Evolutionary conservation across 2,888 invertebrate genomes (phyloP).

Genomic region (Hirtodrosophila duncani): DNA sequence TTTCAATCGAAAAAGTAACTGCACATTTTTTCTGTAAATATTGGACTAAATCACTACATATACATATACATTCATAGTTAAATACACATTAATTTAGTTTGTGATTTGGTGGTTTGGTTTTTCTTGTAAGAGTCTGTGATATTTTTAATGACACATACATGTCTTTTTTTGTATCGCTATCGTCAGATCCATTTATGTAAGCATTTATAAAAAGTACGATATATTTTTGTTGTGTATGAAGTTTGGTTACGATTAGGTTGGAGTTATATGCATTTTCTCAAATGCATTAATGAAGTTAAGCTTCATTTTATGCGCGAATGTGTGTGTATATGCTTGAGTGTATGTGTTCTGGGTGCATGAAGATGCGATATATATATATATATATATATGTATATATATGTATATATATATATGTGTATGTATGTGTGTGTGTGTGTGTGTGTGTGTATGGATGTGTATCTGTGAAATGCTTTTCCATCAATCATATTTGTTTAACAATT

Average conservation of each 20-base stretch:
- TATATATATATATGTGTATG: slow-evolving; percentile 1
- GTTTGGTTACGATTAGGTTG: too few species aligned
- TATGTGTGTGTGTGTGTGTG: slow-evolving; percentile 27
- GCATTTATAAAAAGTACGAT: slow-evolving; percentile 57
- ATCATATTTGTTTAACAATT: slow-evolving; percentile 22
- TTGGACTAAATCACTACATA: slow-evolving; percentile 63
- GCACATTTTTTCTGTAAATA: slow-evolving; percentile 49
- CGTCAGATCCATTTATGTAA: slow-evolving; percentile 41
- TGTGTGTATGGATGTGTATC: slow-evolving; percentile 17
- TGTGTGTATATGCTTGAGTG: too few species aligned
- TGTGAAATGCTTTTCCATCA: slow-evolving; percentile 1
- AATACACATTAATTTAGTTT: slow-evolving; percentile 66
- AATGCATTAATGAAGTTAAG: too few species aligned
- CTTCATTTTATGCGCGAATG: too few species aligned
- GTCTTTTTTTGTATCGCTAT: slow-evolving; percentile 34
- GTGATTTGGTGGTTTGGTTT: slow-evolving; percentile 64
- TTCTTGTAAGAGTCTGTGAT: slow-evolving; percentile 41
- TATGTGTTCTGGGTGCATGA: too few species aligned
- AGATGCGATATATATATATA: too few species aligned
- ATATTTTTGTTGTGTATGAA: slow-evolving; percentile 24
- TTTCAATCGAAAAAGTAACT: slow-evolving; percentile 60
- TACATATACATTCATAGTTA: slow-evolving; percentile 47
- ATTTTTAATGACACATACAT: slow-evolving; percentile 39
- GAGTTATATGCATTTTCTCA: too few species aligned
- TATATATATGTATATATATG: neutral